Evolutionary conservation across 2,113 vertebrate genomes (phyloP).

Genomic region (Notothenia rossii): DNA sequence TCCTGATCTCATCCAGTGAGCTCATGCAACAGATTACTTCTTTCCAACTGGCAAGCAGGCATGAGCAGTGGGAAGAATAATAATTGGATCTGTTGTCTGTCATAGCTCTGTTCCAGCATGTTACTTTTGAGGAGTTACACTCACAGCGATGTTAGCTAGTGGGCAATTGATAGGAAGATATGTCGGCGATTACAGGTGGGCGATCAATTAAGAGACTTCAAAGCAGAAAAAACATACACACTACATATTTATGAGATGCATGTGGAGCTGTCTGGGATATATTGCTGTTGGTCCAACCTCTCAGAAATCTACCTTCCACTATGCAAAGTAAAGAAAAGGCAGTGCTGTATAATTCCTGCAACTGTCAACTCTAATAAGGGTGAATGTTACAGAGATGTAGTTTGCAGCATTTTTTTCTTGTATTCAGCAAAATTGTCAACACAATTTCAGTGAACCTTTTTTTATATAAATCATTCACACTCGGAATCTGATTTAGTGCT

Average conservation of each 20-base stretch:
- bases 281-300: constrained; percentile 18
- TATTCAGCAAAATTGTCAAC: not conserved
- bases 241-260: constrained; percentile 19
- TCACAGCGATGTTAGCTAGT: constrained; percentile 16
- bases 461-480: not conserved
- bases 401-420: not conserved
- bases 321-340: constrained; percentile 20
- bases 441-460: not conserved
- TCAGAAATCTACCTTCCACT: constrained; percentile 19
- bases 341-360: not conserved
- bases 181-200: not conserved
- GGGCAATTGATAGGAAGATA: constrained; percentile 30
- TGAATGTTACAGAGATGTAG: not conserved
- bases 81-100: constrained; percentile 28
- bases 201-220: constrained; percentile 30
- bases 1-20: constrained; percentile 29
- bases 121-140: not conserved
- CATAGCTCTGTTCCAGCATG: constrained; percentile 15
- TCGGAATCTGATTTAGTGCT: too few species aligned
- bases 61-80: constrained; percentile 17
- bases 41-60: constrained; percentile 11
- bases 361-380: not conserved
- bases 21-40: constrained; percentile 16
- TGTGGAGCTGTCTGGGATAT: constrained; percentile 16
- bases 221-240: constrained; percentile 15